A percentile compares a stretch with the other conserved stretches of the same genome.
Conservation (phyloP, 2,888 invertebrate genomes). For the Ophion costatus region DNA sequence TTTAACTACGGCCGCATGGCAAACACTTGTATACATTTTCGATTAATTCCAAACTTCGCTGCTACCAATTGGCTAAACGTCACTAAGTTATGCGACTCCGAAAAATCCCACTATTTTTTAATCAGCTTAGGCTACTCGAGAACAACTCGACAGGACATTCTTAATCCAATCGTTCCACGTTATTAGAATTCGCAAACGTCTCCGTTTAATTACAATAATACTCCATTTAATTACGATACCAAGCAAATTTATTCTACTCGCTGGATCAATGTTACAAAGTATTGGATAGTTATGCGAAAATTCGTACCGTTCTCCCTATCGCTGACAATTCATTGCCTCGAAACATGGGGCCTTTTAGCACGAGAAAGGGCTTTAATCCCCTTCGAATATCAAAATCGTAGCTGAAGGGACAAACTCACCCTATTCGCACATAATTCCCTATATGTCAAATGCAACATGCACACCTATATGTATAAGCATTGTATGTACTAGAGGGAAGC, state of each 20-base stretch:
- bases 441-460: constrained; percentile 6
- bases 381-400: neutral
- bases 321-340: neutral
- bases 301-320: neutral
- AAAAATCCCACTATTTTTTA: too few species aligned
- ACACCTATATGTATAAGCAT: constrained; percentile 4
- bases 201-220: too few species aligned
- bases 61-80: too few species aligned
- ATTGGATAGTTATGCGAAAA: too few species aligned
- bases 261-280: neutral
- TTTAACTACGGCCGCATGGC: too few species aligned
- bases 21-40: too few species aligned
- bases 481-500: constrained; percentile 30
- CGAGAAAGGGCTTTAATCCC: neutral
- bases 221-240: neutral
- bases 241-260: neutral
- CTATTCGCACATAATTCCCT: constrained; percentile 17
- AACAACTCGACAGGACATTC: too few species aligned
- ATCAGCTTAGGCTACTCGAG: too few species aligned
- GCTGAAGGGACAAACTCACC: neutral
- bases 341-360: neutral
- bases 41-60: too few species aligned
- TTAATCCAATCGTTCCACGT: too few species aligned
- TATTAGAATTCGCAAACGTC: too few species aligned
- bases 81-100: too few species aligned